Conservation (phyloP, 2,113 vertebrate species). For the Caretta caretta region DNA sequence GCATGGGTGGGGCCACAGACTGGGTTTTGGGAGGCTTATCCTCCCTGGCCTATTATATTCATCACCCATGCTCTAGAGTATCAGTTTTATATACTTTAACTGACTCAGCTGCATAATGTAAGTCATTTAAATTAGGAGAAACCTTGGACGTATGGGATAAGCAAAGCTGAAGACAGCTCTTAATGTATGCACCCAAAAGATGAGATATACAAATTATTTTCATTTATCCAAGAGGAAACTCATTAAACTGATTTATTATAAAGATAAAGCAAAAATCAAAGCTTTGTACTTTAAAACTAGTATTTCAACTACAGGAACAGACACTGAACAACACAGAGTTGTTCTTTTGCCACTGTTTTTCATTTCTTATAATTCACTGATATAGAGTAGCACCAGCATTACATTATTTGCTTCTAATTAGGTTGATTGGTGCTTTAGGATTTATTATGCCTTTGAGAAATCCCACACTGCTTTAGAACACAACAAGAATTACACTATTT, state of each 20-base stretch:
- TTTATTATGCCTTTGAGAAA: not conserved
- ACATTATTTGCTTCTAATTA: slow-evolving; percentile 35
- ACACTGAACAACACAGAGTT: slow-evolving; percentile 3
- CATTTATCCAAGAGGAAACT: slow-evolving; percentile 3
- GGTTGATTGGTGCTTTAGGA: slow-evolving; percentile 42
- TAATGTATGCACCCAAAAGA: not conserved
- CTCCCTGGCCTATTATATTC: too few species aligned
- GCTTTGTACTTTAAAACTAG: slow-evolving; percentile 11
- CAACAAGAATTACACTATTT: too few species aligned
- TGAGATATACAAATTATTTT: not conserved
- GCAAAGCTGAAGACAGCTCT: not conserved
- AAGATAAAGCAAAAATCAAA: not conserved
- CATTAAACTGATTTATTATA: slow-evolving; percentile 27
- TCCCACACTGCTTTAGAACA: not conserved
- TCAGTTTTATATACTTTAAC: not conserved
- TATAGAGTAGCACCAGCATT: slow-evolving; percentile 2
- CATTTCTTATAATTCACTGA: slow-evolving; percentile 36
- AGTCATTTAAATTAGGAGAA: not conserved
- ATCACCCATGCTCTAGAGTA: not conserved
- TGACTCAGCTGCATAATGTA: not conserved
- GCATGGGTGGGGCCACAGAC: too few species aligned
- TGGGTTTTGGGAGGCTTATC: too few species aligned
- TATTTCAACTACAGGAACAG: slow-evolving; percentile 30
- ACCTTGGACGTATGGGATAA: not conserved
- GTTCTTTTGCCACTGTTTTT: slow-evolving; percentile 46